These are phyloP conservation scores for Falcaria lacertinaria DNA, from an alignment of 2,888 invertebrate genomes.

Conservation along the genomic window DNA sequence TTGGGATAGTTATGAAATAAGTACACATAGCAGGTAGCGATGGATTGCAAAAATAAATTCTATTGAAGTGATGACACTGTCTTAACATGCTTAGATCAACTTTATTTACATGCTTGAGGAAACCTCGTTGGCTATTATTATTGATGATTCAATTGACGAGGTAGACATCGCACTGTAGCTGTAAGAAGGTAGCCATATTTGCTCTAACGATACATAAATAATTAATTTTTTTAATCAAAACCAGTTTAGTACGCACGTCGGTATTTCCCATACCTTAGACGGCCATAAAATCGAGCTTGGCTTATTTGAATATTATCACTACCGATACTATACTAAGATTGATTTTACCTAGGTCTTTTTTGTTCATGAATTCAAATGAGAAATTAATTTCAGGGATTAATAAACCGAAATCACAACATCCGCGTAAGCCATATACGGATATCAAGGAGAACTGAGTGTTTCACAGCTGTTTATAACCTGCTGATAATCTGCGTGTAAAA, in stretches of 20 bases:
- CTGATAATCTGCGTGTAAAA: background rate
- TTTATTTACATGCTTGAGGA: slow-evolving; percentile 7
- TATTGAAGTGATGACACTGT: background rate
- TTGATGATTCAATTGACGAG: slow-evolving; percentile 17
- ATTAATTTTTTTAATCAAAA: background rate
- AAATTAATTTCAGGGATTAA: background rate
- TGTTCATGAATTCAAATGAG: background rate
- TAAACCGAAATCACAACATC: background rate
- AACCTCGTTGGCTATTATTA: slow-evolving; percentile 15
- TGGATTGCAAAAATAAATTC: background rate
- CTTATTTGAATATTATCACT: background rate
- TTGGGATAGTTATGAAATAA: too few species aligned
- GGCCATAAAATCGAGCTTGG: background rate
- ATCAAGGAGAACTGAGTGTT: background rate
- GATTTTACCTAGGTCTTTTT: background rate
- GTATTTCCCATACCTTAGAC: background rate
- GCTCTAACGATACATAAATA: background rate
- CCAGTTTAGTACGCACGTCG: background rate
- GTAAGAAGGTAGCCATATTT: background rate
- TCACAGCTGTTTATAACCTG: background rate
- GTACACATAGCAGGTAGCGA: too few species aligned
- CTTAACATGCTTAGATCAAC: slow-evolving; percentile 3
- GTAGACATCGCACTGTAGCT: background rate
- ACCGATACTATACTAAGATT: too few species aligned
- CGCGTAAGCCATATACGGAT: background rate